Evolutionary conservation across 1,140 invertebrate genomes (phyloP).

Genomic region (Cardiocondyla obscurior): DNA sequence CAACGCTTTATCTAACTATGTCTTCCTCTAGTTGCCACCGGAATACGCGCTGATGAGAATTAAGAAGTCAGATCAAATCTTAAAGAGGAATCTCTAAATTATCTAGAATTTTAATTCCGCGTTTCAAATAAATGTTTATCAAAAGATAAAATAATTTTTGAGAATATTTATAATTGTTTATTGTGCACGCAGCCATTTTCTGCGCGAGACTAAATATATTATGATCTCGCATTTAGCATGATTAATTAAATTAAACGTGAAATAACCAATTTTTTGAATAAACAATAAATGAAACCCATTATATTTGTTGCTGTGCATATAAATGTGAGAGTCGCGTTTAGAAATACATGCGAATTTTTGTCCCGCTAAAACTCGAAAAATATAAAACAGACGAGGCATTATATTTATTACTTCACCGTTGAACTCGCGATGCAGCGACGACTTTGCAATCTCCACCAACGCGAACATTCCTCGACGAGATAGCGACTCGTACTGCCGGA

Average conservation of each 20-base stretch:
- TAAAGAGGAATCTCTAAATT: constrained; percentile 20
- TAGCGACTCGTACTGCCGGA: constrained; percentile 1
- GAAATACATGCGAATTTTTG: not conserved
- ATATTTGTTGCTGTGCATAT: not conserved
- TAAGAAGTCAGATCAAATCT: constrained; percentile 56
- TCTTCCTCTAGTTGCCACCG: constrained; percentile 44
- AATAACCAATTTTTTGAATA: not conserved
- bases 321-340: not conserved
- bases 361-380: not conserved
- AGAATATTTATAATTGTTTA: not conserved
- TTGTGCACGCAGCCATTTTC: not conserved
- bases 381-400: not conserved
- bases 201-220: not conserved
- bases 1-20: not conserved
- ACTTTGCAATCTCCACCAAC: constrained; percentile 1
- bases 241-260: not conserved
- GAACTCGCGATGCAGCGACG: not conserved
- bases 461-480: constrained; percentile 8
- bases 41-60: constrained; percentile 22
- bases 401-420: constrained; percentile 14
- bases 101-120: not conserved
- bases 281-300: not conserved
- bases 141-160: constrained; percentile 39
- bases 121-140: constrained; percentile 6
- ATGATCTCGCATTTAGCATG: not conserved